Base-by-base conservation (phyloP, 2,888 invertebrate species). In the Neoitamus cyanurus region DNA sequence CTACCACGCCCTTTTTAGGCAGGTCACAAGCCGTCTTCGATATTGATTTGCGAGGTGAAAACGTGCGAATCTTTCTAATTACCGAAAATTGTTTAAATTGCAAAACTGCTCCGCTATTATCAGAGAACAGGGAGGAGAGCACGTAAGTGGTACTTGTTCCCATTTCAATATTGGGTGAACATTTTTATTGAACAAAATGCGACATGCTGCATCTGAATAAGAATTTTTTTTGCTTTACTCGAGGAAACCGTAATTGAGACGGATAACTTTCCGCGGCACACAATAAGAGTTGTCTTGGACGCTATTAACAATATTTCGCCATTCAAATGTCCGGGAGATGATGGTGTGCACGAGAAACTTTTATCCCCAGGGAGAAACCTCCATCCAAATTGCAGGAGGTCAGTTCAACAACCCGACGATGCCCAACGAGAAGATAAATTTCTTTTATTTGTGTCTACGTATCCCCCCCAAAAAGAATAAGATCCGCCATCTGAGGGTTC, bases 371-470 rank as follows among this genome's bases (percentile, higher is more conserved):
- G 46, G 25, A 80, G 20, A 58, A 78, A 31, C 48, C 34, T 75
- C 28, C 78, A 31, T 80, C 78, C 58, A 28, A 58, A 34, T 30
- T 31, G 78, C 58, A 31, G 25, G 31, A 46, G 78, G 78, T 80
- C 78, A 80, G 78, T 80, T 80, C 78, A 80, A 80, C 78, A 80
- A 80, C 78, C 78, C 58, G 46, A 58, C 34, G 30, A 80, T 58
- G 78, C 58, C 78, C 58, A 31, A 80, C 48, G 58, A 80, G 34
- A 58, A 58, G 78, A 80, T 80, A 80, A 80, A 80, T 58, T 80
- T 80, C 78, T 80, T 80, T 80, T 80, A 80, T 80, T 80, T 80
- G 31, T 58, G 78, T 80, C 78, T 80, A 58, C 78, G 30, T 80
- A 80, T 80, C 48, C 58, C 48, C n/a, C 75, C 25, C 30, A 58